Evolutionary conservation across 1,140 invertebrate species (phyloP).

Genomic region (Teleopsis dalmanni): DNA sequence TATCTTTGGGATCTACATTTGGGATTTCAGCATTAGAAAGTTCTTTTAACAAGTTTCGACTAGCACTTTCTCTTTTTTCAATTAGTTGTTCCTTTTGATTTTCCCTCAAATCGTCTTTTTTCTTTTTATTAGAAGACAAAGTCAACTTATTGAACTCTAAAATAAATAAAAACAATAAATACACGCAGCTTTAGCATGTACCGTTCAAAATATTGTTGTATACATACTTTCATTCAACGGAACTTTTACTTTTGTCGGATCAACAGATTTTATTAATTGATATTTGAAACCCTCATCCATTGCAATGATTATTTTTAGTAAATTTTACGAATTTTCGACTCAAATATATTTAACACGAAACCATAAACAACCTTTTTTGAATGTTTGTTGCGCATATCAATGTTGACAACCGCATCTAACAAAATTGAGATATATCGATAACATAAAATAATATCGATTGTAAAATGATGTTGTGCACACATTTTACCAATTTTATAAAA

Average conservation of each 20-base stretch:
- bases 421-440: too few species aligned
- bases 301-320: background rate
- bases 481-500: too few species aligned
- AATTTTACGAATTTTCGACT: background rate
- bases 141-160: constrained; percentile 35
- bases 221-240: constrained; percentile 25
- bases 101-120: background rate
- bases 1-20: background rate
- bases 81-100: background rate
- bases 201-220: background rate
- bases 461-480: too few species aligned
- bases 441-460: too few species aligned
- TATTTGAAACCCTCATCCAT: constrained; percentile 24
- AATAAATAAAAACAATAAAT: background rate
- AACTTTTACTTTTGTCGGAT: constrained; percentile 33
- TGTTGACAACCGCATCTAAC: too few species aligned
- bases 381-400: too few species aligned
- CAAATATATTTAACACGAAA: too few species aligned
- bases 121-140: constrained; percentile 33
- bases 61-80: constrained; percentile 8
- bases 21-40: background rate
- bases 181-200: background rate
- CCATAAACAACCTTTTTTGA: too few species aligned
- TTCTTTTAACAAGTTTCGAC: constrained; percentile 16
- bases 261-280: constrained; percentile 29